Conservation (phyloP, 2,888 invertebrate genomes). For the Syritta pipiens region DNA sequence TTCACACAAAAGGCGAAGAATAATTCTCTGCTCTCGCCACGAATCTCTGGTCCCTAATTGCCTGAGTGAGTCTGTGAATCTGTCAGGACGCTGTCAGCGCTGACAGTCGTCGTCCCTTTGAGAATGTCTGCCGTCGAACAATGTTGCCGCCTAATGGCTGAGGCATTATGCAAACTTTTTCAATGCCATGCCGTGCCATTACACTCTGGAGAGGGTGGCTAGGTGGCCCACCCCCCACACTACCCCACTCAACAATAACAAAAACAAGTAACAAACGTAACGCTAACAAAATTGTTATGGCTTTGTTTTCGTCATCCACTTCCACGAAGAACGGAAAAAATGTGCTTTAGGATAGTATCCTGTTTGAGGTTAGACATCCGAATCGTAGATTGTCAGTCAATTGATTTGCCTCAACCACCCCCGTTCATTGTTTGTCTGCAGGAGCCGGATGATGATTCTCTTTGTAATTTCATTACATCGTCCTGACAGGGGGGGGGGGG, state of each 20-base stretch:
- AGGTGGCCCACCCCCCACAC: too few species aligned
- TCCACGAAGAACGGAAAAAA: slow-evolving; percentile 23
- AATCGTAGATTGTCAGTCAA: slow-evolving; percentile 48
- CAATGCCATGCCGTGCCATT: too few species aligned
- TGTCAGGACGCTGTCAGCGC: slow-evolving; percentile 41
- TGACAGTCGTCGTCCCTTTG: slow-evolving; percentile 8
- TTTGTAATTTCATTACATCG: slow-evolving; percentile 7
- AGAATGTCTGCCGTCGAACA: slow-evolving; percentile 33
- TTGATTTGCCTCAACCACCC: slow-evolving; percentile 47
- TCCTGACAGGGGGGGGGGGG: not conserved
- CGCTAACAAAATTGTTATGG: slow-evolving; percentile 61
- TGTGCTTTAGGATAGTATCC: slow-evolving; percentile 9
- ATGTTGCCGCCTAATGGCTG: slow-evolving; percentile 46
- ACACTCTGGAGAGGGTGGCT: too few species aligned
- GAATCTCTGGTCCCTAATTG: slow-evolving; percentile 27
- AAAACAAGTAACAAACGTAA: slow-evolving; percentile 35
- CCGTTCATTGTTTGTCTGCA: slow-evolving; percentile 43
- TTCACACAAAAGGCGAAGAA: slow-evolving; percentile 13
- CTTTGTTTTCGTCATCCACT: slow-evolving; percentile 61
- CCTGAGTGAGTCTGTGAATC: slow-evolving; percentile 3
- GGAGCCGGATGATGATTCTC: slow-evolving; percentile 32
- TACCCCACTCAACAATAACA: too few species aligned
- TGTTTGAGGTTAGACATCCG: not conserved
- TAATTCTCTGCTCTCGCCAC: slow-evolving; percentile 17
- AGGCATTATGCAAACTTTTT: slow-evolving; percentile 55